Evolutionary conservation across 2,113 vertebrate species (phyloP), one percentile per base, ranked within the genome.

Genomic region (Amphiprion percula): DNA sequence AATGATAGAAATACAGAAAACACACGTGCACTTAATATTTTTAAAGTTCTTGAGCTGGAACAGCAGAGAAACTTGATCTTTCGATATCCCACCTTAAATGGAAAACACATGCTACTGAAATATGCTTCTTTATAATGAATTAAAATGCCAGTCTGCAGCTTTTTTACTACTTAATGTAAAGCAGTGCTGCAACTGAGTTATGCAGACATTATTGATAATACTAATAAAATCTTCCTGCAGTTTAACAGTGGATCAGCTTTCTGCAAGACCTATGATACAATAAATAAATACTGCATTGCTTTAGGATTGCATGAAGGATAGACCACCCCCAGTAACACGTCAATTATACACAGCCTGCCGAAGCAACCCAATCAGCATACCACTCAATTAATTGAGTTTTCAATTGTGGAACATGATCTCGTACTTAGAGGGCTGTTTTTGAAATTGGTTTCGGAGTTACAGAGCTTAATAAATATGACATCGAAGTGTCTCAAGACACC

Each of bases 401-500:
- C 58, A 80, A 21, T 76, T 76, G 74, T 37, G 54, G 12, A 59
- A 89, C 69, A 61, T 16, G 76, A 92, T 77, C 79, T 68, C 4
- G 6, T 63, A 81, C 50, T 84, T 76, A 59, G 44, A 26, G 33
- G 52, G 46, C 14, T 71, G 62, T 60, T 78, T 63, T 87, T 81
- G 53, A 72, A 84, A 77, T 50, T 81, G 59, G 56, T 64, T 82
- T 77, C 14, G 39, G 59, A 44, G 65, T 76, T 74, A 59, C 37
- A 75, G 64, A 41, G 41, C 76, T 82, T 83, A 77, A 79, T 83
- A 76, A 76, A 86, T 63, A 87, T 83, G 82, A 84, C 85, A 86
- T 92, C 67, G 76, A 90, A 78, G 88, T 67, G 81, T 93, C 75
- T 75, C 41, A 30, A 49, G 85, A 92, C 85, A 85, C 71, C 65